Evolutionary conservation across 2,888 invertebrate species (phyloP).

Genomic region (Diaphora mendica): DNA sequence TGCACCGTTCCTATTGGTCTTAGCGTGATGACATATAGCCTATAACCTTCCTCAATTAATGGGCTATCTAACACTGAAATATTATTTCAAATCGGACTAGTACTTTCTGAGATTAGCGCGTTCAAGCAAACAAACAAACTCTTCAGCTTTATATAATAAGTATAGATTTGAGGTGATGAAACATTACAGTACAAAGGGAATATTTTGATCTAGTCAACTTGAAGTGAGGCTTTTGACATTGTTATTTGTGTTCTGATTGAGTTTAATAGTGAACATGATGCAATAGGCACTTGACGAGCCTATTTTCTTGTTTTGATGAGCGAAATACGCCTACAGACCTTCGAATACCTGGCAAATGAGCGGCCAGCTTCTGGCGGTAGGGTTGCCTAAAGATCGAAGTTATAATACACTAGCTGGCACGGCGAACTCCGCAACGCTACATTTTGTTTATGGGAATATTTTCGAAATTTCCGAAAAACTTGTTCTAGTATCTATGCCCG

Average conservation of each 20-base stretch:
- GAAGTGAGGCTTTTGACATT: constrained; percentile 6
- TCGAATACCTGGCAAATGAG: neutral
- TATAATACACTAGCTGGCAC: neutral
- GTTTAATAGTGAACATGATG: neutral
- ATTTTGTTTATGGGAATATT: too few species aligned
- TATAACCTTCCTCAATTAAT: too few species aligned
- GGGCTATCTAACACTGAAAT: too few species aligned
- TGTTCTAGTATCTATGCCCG: too few species aligned
- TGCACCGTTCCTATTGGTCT: too few species aligned
- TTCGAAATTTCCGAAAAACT: too few species aligned
- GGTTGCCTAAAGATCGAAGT: neutral
- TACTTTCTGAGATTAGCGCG: too few species aligned
- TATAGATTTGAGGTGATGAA: neutral
- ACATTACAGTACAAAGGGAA: neutral
- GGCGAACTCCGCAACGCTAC: too few species aligned
- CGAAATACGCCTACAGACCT: neutral
- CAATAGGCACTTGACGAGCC: neutral
- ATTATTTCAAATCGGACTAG: too few species aligned
- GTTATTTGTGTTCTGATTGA: neutral
- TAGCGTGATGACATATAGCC: too few species aligned
- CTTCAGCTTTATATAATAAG: too few species aligned
- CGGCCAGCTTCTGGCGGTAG: neutral
- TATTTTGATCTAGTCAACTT: neutral
- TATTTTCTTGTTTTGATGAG: neutral
- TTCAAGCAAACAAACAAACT: too few species aligned